Base-by-base conservation (phyloP, 2,888 invertebrate species). In the Caenorhabditis auriculariae region DNA sequence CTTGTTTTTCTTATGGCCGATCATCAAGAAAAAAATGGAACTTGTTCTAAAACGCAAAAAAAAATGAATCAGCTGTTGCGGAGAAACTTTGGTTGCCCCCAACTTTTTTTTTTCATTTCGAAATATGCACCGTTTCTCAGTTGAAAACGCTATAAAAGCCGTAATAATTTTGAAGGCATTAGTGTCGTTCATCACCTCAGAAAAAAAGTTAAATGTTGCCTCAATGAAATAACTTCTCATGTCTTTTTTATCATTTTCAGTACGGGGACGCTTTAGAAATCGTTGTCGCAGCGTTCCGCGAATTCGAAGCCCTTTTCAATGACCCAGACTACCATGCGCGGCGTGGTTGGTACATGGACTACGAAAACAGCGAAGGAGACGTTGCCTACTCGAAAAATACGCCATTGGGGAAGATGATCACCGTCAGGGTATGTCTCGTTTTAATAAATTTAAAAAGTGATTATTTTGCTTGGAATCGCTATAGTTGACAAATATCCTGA, bases 321-420 rank as follows among this genome's bases (percentile, higher is more conserved):
- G 60, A 63, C 27, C 46, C 55, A 12, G 52, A 60, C 17, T 68
- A 50, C 35, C 49, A 44, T 19, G 49, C 39, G 9, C 59, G 49
- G 19, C 47, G 9, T 9, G 70, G 67, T 37, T 70, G 70, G 70
- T 66, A 59, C 37, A 53, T 54, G 49, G 66, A 70, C 21, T 57
- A 66, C 44, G 46, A 41, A 26, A 68, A 61, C 45, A 54, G 64
- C 39, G 64, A 68, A 9, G 66, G 60, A 7, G 70, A 71, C 45
- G 44, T 68, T 24, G 68, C 68, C 15, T 71, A 50, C 29, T 68
- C 68, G 5, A 66, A 68, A 46, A 55, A 66, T 27, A 67, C 67
- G 1, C 54, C 54, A 15, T 50, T 61, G 2, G 68, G 68, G 29
- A 48, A 62, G 44, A 68, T 68, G 64, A 66, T 71, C 27, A 71